phyloP scores from a whole-genome alignment of 2,888 invertebrate species.

The Oscheius sp. region DNA sequence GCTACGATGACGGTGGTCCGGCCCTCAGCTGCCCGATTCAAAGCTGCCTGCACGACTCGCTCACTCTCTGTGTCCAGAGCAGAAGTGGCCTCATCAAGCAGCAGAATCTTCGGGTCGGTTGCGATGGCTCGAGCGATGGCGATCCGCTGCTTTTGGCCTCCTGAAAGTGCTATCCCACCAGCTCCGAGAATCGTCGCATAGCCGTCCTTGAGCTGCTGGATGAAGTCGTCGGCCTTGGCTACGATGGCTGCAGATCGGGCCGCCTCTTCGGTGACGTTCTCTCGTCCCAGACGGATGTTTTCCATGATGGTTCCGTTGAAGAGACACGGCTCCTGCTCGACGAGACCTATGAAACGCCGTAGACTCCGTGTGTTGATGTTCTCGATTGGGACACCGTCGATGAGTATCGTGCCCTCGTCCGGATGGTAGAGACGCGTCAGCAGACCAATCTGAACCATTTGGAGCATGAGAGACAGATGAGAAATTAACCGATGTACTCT shows the following conservation, averaged over 20 bases:
- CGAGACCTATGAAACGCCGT: conserved; percentile 54
- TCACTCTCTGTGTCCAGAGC: conserved; percentile 75
- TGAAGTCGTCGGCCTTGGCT: conserved; percentile 66
- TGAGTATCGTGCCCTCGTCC: conserved; percentile 46
- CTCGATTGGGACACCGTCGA: conserved; percentile 52
- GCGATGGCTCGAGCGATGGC: conserved; percentile 73
- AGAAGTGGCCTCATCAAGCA: conserved; percentile 75
- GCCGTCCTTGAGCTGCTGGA: conserved; percentile 52
- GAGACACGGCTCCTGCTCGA: conserved; percentile 59
- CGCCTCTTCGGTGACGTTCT: conserved; percentile 36
- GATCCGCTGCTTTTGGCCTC: conserved; percentile 75
- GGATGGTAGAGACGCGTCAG: conserved; percentile 52
- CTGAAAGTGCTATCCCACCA: conserved; percentile 73
- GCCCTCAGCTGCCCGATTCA: conserved; percentile 52
- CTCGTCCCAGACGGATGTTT: conserved; percentile 55
- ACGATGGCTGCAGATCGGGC: conserved; percentile 41
- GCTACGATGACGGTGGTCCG: conserved; percentile 60
- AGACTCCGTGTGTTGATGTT: conserved; percentile 40
- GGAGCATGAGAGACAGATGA: background rate
- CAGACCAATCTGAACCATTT: conserved; percentile 41
- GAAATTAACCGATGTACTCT: conserved; percentile 55
- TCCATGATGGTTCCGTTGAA: conserved; percentile 60
- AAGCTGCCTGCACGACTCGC: conserved; percentile 69
- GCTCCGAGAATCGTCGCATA: conserved; percentile 72
- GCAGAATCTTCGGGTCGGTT: conserved; percentile 73